Conservation (phyloP, 1,140 invertebrate species). For the Cydia fagiglandana region DNA sequence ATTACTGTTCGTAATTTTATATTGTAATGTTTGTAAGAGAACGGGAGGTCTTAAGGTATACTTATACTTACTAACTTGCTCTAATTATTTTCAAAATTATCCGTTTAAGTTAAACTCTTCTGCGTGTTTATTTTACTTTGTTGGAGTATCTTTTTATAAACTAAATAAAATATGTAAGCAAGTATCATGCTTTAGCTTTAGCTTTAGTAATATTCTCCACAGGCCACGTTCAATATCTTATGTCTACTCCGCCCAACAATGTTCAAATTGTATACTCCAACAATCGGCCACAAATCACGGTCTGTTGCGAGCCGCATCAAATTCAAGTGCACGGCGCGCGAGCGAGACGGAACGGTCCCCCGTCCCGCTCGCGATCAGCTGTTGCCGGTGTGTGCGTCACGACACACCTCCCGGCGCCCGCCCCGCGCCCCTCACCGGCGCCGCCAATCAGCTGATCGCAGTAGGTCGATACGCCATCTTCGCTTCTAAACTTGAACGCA, state of each 20-base stretch:
- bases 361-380: slow-evolving; percentile 34
- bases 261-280: neutral
- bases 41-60: no score
- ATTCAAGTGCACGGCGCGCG: slow-evolving; percentile 19
- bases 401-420: slow-evolving; percentile 31
- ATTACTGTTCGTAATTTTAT: no score
- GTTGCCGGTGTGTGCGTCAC: slow-evolving; percentile 34
- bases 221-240: neutral
- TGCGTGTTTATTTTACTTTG: no score
- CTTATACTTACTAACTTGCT: no score
- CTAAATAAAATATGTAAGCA: no score
- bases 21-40: no score
- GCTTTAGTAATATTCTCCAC: neutral
- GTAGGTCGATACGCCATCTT: slow-evolving; percentile 46
- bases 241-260: neutral
- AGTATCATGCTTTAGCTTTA: neutral
- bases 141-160: no score
- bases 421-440: slow-evolving; percentile 40
- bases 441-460: slow-evolving; percentile 69
- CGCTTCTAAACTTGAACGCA: slow-evolving; percentile 33
- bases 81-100: no score
- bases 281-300: neutral
- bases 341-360: neutral
- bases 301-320: neutral
- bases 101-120: no score